Conservation (phyloP, 37 sponge, comb jelly and placozoan species). For the Chondrosia reniformis region DNA sequence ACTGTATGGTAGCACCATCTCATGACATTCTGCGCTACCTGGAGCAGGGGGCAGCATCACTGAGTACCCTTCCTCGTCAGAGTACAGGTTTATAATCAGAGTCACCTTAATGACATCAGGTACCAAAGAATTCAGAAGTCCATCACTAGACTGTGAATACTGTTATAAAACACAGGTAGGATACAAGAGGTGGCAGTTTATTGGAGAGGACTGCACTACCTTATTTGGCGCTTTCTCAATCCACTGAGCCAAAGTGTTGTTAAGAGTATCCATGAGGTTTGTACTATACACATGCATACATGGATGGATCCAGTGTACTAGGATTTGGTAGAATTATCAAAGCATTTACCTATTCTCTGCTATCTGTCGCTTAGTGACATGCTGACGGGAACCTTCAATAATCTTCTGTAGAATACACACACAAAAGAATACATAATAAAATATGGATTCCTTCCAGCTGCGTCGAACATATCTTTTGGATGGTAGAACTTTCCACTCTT, state of each 20-base stretch:
- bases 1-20: constrained; percentile 59
- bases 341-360: no score
- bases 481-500: no score
- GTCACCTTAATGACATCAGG: constrained; percentile 33
- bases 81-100: constrained; percentile 51
- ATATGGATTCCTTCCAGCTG: no score
- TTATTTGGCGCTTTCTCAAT: constrained; percentile 28
- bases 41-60: constrained; percentile 28
- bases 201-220: constrained; percentile 19
- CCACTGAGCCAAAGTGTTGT: constrained; percentile 10
- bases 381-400: no score
- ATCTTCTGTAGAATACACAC: no score
- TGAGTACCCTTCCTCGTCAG: constrained; percentile 70
- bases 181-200: not conserved
- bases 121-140: constrained; percentile 34
- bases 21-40: not conserved
- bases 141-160: constrained; percentile 45
- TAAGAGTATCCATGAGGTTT: not conserved
- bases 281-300: not conserved
- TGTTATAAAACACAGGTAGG: constrained; percentile 6
- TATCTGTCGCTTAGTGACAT: no score
- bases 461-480: no score
- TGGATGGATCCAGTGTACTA: no score
- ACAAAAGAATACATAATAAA: no score
- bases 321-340: no score